Conservation (phyloP, 23 tunicate species). For the Trididemnum nubilum region DNA sequence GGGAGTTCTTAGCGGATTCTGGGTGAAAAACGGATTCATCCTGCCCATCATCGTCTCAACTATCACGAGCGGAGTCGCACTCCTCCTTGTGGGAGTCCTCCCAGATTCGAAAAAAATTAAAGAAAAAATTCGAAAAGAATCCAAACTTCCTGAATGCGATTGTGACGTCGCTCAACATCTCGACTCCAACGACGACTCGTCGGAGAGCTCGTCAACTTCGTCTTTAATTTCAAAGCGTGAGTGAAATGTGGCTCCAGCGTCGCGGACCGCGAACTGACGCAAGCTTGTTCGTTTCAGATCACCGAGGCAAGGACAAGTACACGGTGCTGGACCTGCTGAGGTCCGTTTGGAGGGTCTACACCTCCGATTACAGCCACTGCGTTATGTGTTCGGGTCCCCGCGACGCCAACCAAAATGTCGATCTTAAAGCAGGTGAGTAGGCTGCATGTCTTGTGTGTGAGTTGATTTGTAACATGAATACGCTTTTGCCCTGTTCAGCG, state of each 20-base stretch:
- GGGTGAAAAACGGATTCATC: conserved; percentile 73
- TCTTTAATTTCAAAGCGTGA: background rate
- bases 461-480: too few species aligned
- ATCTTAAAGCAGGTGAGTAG: background rate
- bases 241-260: too few species aligned
- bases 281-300: too few species aligned
- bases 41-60: conserved; percentile 45
- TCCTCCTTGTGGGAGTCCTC: conserved; percentile 45
- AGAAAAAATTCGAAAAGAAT: background rate
- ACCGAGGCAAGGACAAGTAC: too few species aligned
- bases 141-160: background rate
- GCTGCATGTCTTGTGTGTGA: too few species aligned
- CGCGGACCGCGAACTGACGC: too few species aligned
- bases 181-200: background rate
- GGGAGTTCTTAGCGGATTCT: conserved; percentile 71
- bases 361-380: too few species aligned
- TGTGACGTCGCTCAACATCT: background rate
- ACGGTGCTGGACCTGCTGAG: too few species aligned
- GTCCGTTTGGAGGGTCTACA: too few species aligned
- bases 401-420: background rate
- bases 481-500: too few species aligned
- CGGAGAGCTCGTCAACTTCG: background rate
- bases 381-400: background rate
- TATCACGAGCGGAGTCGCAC: background rate
- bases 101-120: conserved; percentile 43